A percentile compares a stretch with the other conserved stretches of the same genome.
phyloP scores from a whole-genome alignment of 2,113 vertebrate species.

The Lontra canadensis region DNA sequence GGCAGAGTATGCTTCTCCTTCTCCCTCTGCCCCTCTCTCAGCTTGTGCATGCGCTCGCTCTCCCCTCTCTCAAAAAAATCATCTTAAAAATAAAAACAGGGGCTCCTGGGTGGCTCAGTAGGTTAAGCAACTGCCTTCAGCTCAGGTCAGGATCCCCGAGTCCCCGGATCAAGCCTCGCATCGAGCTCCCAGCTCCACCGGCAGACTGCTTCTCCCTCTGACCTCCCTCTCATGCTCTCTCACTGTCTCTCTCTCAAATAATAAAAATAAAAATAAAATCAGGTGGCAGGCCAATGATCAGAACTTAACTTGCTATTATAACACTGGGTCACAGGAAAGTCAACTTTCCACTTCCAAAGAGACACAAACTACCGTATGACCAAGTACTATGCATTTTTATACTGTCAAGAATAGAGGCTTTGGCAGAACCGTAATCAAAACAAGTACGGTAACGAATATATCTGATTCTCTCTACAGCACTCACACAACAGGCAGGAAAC shows the following conservation, averaged over 20 bases:
- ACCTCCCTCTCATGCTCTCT: not conserved
- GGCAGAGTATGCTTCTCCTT: not conserved
- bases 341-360: conserved; percentile 2
- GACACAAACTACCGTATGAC: not conserved
- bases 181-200: not conserved
- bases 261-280: not conserved
- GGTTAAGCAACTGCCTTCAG: too few species aligned
- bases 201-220: not conserved
- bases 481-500: not conserved
- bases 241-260: too few species aligned
- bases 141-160: not conserved
- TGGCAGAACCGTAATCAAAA: not conserved
- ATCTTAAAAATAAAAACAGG: not conserved
- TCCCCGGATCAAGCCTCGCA: not conserved
- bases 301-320: not conserved
- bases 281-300: not conserved
- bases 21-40: not conserved
- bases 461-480: not conserved
- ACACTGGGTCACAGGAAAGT: not conserved
- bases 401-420: not conserved
- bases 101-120: too few species aligned
- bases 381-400: not conserved
- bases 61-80: not conserved
- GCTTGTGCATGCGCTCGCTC: not conserved
- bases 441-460: not conserved